Conservation (phyloP, 2,113 vertebrate genomes). For the Leucoraja erinaceus region DNA sequence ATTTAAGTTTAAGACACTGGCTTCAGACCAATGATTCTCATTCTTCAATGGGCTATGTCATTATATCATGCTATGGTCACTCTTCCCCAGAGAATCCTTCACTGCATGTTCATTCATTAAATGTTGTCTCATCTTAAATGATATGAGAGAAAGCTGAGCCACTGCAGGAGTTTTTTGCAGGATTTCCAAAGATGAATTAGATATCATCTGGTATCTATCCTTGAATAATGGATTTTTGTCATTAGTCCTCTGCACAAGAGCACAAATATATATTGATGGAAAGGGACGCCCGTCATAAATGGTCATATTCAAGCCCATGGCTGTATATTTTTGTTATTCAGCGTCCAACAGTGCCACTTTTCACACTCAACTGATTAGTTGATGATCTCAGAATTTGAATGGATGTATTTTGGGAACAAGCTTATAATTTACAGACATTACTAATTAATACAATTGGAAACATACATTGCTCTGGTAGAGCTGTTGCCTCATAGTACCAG, state of each 20-base stretch:
- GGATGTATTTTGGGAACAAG: not conserved
- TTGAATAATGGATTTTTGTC: not conserved
- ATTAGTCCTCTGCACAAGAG: not conserved
- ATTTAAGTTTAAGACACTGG: too few species aligned
- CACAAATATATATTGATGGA: not conserved
- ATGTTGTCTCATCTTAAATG: too few species aligned
- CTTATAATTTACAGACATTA: not conserved
- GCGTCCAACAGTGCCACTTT: not conserved
- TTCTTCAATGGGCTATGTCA: too few species aligned
- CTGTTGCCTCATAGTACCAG: too few species aligned
- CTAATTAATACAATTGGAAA: not conserved
- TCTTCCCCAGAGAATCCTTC: too few species aligned
- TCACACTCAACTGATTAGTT: not conserved
- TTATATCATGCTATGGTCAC: too few species aligned
- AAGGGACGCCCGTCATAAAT: not conserved
- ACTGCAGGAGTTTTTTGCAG: not conserved
- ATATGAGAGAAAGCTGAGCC: too few species aligned
- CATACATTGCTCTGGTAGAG: not conserved
- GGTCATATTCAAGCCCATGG: not conserved
- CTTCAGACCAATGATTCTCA: too few species aligned
- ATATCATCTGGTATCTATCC: not conserved
- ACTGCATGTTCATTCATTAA: too few species aligned
- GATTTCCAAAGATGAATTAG: not conserved
- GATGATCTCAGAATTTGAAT: not conserved
- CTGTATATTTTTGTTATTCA: not conserved